Evolutionary conservation across 2,113 vertebrate species (phyloP).

Genomic region (Camelus bactrianus): DNA sequence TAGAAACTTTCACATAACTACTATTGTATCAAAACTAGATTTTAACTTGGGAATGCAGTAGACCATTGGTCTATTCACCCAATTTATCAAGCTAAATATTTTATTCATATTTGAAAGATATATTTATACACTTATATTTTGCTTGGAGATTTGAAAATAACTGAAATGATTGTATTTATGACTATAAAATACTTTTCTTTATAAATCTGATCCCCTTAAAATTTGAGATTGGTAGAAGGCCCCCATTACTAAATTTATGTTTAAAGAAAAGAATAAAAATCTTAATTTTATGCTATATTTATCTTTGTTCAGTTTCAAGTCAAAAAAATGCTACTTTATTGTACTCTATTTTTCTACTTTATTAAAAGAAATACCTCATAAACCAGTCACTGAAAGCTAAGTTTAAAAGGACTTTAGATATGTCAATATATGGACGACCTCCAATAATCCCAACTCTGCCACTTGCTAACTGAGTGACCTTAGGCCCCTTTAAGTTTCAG

Average conservation of each 20-base stretch:
- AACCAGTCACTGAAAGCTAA: constrained; percentile 11
- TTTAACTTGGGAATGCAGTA: background rate
- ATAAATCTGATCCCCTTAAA: background rate
- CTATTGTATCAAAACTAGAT: background rate
- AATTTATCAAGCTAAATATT: constrained; percentile 8
- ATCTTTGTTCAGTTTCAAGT: background rate
- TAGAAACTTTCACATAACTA: background rate
- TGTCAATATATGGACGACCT: background rate
- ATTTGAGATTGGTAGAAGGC: background rate
- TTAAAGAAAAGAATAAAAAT: background rate
- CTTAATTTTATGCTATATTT: background rate
- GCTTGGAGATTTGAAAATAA: background rate
- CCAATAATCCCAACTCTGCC: background rate
- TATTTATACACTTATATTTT: background rate
- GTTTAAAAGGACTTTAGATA: background rate
- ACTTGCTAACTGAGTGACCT: background rate
- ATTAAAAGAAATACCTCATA: background rate
- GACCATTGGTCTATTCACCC: background rate
- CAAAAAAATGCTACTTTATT: background rate
- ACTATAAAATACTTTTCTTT: background rate
- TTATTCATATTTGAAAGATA: background rate
- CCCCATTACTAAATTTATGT: background rate
- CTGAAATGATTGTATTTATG: background rate
- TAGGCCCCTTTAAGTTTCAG: background rate
- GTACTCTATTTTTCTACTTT: background rate